phyloP scores from a whole-genome alignment of 2,888 invertebrate species.

The Lumbricus terrestris region DNA sequence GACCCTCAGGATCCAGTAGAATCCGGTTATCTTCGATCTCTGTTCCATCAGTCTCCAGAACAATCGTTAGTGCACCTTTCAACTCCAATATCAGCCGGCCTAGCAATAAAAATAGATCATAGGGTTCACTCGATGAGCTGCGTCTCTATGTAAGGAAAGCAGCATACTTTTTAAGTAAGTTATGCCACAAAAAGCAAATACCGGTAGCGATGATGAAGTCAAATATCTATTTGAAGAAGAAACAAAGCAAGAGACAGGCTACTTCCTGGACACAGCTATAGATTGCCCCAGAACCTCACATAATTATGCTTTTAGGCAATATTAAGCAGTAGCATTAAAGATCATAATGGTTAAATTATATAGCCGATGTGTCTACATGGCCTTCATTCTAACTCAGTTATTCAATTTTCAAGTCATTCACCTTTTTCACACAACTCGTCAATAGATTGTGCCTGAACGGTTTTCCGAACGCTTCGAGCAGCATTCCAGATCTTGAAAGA shows the following conservation, averaged over 20 bases:
- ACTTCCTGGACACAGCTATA: too few relatives aligned
- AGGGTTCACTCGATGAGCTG: background rate
- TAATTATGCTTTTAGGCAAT: too few relatives aligned
- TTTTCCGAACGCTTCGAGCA: background rate
- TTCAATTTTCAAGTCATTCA: background rate
- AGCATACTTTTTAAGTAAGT: too few relatives aligned
- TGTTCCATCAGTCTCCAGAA: background rate
- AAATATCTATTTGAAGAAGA: too few relatives aligned
- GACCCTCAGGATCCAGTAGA: slow-evolving; percentile 5
- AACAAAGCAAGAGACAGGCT: too few relatives aligned
- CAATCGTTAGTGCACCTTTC: background rate
- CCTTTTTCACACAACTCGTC: background rate
- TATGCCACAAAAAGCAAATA: too few relatives aligned
- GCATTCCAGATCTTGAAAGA: background rate
- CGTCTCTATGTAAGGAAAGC: too few relatives aligned
- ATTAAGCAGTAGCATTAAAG: background rate
- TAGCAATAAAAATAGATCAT: background rate
- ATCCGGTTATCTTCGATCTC: background rate
- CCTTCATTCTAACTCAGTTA: background rate
- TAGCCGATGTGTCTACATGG: background rate
- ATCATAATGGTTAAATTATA: background rate
- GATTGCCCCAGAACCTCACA: too few relatives aligned
- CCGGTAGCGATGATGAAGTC: too few relatives aligned
- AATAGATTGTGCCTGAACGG: background rate
- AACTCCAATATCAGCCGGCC: background rate